Percentiles rank a stretch among this genome's conserved stretches.
Conservation (phyloP, 2,797 vertebrate genomes). For the Phataginus tricuspis region DNA sequence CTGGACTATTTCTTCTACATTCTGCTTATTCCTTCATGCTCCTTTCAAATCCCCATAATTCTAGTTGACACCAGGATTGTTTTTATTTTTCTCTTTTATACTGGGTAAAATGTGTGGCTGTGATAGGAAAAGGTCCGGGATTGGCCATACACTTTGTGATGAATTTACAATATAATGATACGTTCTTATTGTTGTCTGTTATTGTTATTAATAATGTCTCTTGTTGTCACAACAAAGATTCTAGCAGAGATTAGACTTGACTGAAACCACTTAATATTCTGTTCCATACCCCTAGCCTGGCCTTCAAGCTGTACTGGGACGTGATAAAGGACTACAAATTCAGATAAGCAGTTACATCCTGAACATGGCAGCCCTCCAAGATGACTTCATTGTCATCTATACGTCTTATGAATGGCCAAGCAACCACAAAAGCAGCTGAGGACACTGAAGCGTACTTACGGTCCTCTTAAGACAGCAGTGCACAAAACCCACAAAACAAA, state of each 20-base stretch:
- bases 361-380: constrained; percentile 54
- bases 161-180: neutral
- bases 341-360: constrained; percentile 50
- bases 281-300: neutral
- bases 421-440: constrained; percentile 57
- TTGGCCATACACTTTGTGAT: neutral
- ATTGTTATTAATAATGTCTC: constrained; percentile 51
- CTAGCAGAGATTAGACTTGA: constrained; percentile 47
- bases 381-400: constrained; percentile 60
- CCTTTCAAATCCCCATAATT: neutral
- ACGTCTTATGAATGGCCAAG: neutral
- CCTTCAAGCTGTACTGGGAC: constrained; percentile 28
- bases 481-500: constrained; percentile 49
- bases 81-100: neutral
- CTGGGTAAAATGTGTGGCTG: neutral
- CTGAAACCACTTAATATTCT: constrained; percentile 72
- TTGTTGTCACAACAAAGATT: constrained; percentile 41
- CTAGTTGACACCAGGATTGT: neutral
- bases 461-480: constrained; percentile 42
- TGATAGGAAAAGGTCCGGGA: neutral
- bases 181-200: neutral
- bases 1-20: neutral
- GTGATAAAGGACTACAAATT: constrained; percentile 62
- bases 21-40: neutral
- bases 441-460: constrained; percentile 28